These are phyloP conservation scores for Argyresthia albistria DNA, from an alignment of 2,888 invertebrate species.

Conservation along the genomic window DNA sequence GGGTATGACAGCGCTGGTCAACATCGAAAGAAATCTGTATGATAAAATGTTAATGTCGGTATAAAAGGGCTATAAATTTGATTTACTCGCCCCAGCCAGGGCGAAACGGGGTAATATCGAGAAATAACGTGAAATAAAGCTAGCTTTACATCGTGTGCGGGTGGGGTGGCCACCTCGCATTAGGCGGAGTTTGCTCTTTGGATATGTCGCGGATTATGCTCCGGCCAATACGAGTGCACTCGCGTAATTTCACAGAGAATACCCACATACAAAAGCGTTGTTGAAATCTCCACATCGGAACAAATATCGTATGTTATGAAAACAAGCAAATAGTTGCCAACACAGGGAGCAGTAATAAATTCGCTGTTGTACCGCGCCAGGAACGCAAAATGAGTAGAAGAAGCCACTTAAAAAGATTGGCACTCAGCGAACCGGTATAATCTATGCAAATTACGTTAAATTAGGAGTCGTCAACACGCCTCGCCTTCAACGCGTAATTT, in stretches of 20 bases:
- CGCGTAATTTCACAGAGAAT: neutral
- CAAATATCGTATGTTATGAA: neutral
- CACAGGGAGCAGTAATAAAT: slow-evolving; percentile 36
- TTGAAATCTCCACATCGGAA: neutral
- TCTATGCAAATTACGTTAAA: slow-evolving; percentile 72
- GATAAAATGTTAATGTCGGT: slow-evolving; percentile 70
- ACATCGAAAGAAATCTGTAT: slow-evolving; percentile 57
- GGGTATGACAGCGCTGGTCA: slow-evolving; percentile 34
- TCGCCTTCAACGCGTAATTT: slow-evolving; percentile 52
- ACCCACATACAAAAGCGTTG: neutral
- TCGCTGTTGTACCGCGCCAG: slow-evolving; percentile 50
- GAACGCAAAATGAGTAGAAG: slow-evolving; percentile 63
- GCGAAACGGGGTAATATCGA: slow-evolving; percentile 67
- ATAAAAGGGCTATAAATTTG: slow-evolving; percentile 71
- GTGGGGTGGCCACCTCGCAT: slow-evolving; percentile 28
- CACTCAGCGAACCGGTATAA: slow-evolving; percentile 71
- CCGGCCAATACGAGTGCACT: neutral
- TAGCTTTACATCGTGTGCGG: slow-evolving; percentile 46
- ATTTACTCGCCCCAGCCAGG: slow-evolving; percentile 57
- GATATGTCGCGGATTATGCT: neutral
- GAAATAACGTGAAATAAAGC: slow-evolving; percentile 68
- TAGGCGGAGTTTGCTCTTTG: slow-evolving; percentile 37
- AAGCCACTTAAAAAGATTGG: slow-evolving; percentile 72
- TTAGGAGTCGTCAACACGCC: slow-evolving; percentile 69
- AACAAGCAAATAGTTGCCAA: slow-evolving; percentile 34